Evolutionary conservation across 35 echinoderm and acorn worm genomes (phyloP).

Genomic region (Lytechinus pictus): DNA sequence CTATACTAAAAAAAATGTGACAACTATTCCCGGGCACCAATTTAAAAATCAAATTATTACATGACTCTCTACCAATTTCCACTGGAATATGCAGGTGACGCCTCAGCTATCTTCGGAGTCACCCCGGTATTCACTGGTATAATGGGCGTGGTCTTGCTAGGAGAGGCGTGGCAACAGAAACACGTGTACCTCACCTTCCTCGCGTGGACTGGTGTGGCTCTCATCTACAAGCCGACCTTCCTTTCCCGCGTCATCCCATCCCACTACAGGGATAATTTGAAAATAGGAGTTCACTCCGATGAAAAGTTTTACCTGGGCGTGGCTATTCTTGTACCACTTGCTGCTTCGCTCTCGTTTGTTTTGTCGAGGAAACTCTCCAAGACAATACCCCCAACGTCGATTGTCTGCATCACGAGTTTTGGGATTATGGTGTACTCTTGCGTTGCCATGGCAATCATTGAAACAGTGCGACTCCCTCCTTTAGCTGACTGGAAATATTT

Average conservation of each 20-base stretch:
- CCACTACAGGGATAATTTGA: not conserved
- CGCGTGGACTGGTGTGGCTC: conserved; percentile 29
- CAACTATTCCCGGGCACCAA: too few relatives aligned
- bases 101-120: conserved; percentile 37
- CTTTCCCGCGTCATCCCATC: not conserved
- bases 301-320: conserved; percentile 20
- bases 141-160: conserved; percentile 41
- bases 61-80: too few relatives aligned
- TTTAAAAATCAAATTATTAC: too few relatives aligned
- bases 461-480: not conserved
- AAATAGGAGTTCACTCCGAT: not conserved
- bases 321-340: conserved; percentile 10
- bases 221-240: conserved; percentile 35
- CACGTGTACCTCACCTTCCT: conserved; percentile 36
- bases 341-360: conserved; percentile 13
- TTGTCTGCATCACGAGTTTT: conserved; percentile 26
- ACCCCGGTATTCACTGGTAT: conserved; percentile 32
- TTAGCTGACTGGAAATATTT: conserved; percentile 42
- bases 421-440: not conserved
- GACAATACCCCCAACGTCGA: conserved; percentile 14
- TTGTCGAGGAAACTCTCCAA: not conserved
- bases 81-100: not conserved
- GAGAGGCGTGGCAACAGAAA: conserved; percentile 40
- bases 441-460: conserved; percentile 34
- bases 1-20: too few relatives aligned